These are phyloP conservation scores for Diplosoma virens DNA, from an alignment of 23 tunicate genomes.

Conservation along the genomic window DNA sequence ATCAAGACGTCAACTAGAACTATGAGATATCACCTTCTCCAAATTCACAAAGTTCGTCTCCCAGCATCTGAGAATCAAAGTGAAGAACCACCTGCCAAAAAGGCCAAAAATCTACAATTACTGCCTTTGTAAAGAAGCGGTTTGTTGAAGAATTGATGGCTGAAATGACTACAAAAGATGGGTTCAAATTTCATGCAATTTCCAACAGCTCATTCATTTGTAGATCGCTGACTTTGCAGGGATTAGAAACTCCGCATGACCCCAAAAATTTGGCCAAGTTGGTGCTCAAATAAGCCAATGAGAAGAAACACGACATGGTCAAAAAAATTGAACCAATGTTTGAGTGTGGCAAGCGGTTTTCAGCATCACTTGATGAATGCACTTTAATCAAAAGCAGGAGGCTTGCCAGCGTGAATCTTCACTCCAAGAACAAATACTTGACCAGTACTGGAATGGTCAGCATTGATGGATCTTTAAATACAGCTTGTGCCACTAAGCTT, in stretches of 20 bases:
- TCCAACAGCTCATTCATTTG: not conserved
- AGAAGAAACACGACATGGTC: not conserved
- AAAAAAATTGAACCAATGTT: no score
- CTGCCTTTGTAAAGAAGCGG: conserved; percentile 28
- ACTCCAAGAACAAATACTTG: not conserved
- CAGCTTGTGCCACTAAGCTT: no score
- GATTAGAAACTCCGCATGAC: not conserved
- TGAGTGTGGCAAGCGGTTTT: not conserved
- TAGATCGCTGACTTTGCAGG: not conserved
- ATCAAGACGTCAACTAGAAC: conserved; percentile 31
- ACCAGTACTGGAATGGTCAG: not conserved
- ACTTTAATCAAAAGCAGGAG: no score
- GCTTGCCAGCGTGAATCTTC: no score
- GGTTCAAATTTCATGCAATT: not conserved
- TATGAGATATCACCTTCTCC: conserved; percentile 14
- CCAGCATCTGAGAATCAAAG: conserved; percentile 24
- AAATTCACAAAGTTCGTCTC: conserved; percentile 21
- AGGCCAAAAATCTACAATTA: conserved; percentile 26
- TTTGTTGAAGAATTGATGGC: not conserved
- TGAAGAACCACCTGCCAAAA: conserved; percentile 32
- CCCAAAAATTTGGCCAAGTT: not conserved
- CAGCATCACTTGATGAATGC: not conserved
- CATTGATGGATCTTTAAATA: not conserved
- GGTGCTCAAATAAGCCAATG: not conserved
- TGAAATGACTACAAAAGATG: no score